Evolutionary conservation across 2,888 invertebrate genomes (phyloP), one percentile per base, ranked within the genome.

Genomic region (Perizoma flavofasciatum): DNA sequence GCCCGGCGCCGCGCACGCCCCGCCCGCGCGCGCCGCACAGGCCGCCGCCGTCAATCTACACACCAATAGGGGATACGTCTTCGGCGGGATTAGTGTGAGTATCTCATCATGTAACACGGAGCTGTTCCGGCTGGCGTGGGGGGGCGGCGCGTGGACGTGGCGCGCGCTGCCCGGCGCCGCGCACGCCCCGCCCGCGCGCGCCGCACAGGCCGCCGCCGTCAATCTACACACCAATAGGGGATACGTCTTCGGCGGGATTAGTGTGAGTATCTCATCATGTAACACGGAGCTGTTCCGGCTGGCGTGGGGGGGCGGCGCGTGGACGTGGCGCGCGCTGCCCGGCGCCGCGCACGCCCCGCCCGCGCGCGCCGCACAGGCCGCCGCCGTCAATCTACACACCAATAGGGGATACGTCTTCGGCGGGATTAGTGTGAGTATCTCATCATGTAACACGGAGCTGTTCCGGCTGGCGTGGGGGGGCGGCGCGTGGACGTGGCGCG

Each of bases 181-280:
- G 8, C 43, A 74, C 80, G 56, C 96, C 94, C 87, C 98, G 94
- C 94, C 96, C 94, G 88, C 98, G 94, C 96, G 75, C 90, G 96
- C 74, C 73, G 95, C 96, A 10, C 94, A 96, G 74, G 94, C 96
- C 6, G 89, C 94, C 61, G 93, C 95, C 6, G 85, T 92, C 50
- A 81, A 82, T 61, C 89, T 94, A 44, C 92, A 94, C 22, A 95
- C 93, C 68, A 94, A 94, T 61, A 92, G 94, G 55, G 96, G 95
- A 0, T 96, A 96, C 73, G 94, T 96, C 61, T 98, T 97, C 82
- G 98, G 98, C 0, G 98, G 98, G 0, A 96, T 98, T 11, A 88
- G 89, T 82, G 92, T 92, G 22, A 85, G 89, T 61, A 40, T 10
- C 5, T 35, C 4, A 22, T 9, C 6, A 3, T 37, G 37, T 37